These are phyloP conservation scores for Sympetrum striolatum DNA, from an alignment of 2,888 invertebrate species.

Conservation along the genomic window DNA sequence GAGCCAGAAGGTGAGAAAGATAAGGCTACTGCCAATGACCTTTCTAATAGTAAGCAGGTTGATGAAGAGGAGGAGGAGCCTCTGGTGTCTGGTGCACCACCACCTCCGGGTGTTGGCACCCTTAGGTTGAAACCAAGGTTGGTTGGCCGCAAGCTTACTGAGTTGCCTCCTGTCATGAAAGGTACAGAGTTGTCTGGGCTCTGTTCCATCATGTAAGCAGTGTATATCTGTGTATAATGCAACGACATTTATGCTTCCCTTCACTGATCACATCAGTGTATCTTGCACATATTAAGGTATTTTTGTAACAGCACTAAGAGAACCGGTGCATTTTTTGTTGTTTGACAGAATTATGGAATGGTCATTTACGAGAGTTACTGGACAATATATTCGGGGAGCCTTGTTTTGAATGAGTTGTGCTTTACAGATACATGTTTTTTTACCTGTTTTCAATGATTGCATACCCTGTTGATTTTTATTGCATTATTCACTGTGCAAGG, in stretches of 20 bases:
- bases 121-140: slow-evolving; percentile 70
- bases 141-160: slow-evolving; percentile 70
- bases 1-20: slow-evolving; percentile 42
- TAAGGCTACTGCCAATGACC: slow-evolving; percentile 12
- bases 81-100: slow-evolving; percentile 52
- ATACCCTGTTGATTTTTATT: background rate
- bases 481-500: background rate
- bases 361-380: background rate
- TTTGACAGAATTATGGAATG: background rate
- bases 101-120: slow-evolving; percentile 64
- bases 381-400: background rate
- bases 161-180: slow-evolving; percentile 73
- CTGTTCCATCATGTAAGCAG: slow-evolving; percentile 81
- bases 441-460: background rate
- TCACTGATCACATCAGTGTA: background rate
- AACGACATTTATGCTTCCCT: background rate
- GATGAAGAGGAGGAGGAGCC: slow-evolving; percentile 44
- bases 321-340: background rate
- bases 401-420: background rate
- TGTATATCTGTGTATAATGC: slow-evolving; percentile 30
- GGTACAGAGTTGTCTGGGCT: slow-evolving; percentile 84
- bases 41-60: slow-evolving; percentile 5
- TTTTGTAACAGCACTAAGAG: background rate
- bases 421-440: background rate
- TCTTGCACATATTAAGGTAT: background rate